Evolutionary conservation across 2,797 vertebrate species (phyloP), one percentile per base, ranked within the genome.

Genomic region (Myotis planiceps): DNA sequence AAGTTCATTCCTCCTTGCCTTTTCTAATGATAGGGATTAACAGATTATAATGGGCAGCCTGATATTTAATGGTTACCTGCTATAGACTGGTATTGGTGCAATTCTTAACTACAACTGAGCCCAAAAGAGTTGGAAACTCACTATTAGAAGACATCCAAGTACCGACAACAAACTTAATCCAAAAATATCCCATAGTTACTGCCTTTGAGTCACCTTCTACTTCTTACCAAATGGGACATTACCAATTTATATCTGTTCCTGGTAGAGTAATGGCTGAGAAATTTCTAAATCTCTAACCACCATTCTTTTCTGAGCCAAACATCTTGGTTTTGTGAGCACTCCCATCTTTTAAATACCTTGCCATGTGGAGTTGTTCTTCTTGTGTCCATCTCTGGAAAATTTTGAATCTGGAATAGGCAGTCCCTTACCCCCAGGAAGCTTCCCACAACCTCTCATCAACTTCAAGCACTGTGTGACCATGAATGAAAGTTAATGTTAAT

Each of bases 401-500:
- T 72, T 29, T 89, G 71, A 39, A 60, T 69, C 55, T 53, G 65
- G 34, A 75, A 29, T 39, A n/a, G 60, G 49, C n/a, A 53, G 34
- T 21, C 21, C 16, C 37, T 75, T 9, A n/a, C 15, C 68, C 47
- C 45, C 53, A 63, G 63, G 27, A 90, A 60, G 71, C 12, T 71
- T 55, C 42, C 55, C 55, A 75, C 27, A 72, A 12, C 81, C 68
- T 91, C 74, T 72, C 27, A 65, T 29, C 49, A 58, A 60, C 34
- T 8, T 32, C 32, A 93, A 55, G 37, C 32, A 9, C 55, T 68
- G 39, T 15, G 39, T 65, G 66, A 86, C 95, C 39, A 83, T 66
- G 75, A 92, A 85, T 95, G 34, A 90, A 96, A 95, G 91, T 88
- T 92, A 69, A 97, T 84, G 94, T 94, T 95, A 95, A 95, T 93